Base-by-base conservation (phyloP, 2,797 vertebrate species). In the Capromys pilorides region DNA sequence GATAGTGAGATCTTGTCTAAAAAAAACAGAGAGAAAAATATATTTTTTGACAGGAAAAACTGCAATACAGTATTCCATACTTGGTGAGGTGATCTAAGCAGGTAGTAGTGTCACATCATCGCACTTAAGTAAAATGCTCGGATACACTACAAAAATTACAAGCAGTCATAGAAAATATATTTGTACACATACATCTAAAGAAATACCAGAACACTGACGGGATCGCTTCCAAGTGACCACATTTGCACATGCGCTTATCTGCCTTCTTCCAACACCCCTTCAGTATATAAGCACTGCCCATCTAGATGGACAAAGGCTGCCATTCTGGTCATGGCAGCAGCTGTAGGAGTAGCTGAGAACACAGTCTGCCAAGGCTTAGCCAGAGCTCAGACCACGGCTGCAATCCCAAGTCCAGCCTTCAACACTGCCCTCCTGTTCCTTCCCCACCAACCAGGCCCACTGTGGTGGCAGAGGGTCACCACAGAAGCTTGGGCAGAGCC, bases 11-110 rank as follows among this genome's bases (percentile, higher is more conserved):
- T 0, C 16, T 33, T 51, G 28, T 33, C 75, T 78, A 61, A 81
- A 86, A 92, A 12, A 64, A 45, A 57, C n/a, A 77, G 12, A 90
- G 3, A 75, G 77, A 96, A 57, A 96, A 90, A 75, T 31, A 66
- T 57, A 71, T 28, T 79, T 92, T 78, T 41, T 83, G 77, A 86
- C 24, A 4, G 54, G 45, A 12, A 81, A 95, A 92, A 26, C 26
- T 80, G 19, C 49, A 73, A 84, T 13, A 59, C 14, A 64, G 5
- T 69, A 36, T 64, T 83, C 64, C 3, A 33, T 86, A 93, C 69
- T 45, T 82, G 92, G 77, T 67, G 59, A 88, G 33, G n/a, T 57
- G 59, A 69, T 67, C 51, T 21, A 77, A 86, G 71, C 33, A 67
- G 80, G 49, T 1, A 89, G 39, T 54, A 71, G 86, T 86, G 49